Percentiles rank a stretch among this genome's conserved stretches.
These are phyloP conservation scores for Pipistrellus nathusii DNA, from an alignment of 2,797 vertebrate species.

Conservation along the genomic window DNA sequence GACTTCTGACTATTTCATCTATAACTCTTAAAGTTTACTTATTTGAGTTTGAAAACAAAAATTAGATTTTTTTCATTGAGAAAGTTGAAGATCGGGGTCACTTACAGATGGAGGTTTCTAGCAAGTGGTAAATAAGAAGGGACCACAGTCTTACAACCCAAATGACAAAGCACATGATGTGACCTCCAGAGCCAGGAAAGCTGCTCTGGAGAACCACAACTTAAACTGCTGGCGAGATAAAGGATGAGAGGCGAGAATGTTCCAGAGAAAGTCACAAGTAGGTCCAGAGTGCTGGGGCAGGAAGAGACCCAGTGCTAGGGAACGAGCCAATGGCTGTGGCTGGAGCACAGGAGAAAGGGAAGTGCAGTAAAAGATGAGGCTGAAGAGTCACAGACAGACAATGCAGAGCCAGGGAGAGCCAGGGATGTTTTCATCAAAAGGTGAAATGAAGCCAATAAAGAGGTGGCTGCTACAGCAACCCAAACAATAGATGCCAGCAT, in stretches of 20 bases:
- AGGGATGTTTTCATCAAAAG: background rate
- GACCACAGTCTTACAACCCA: background rate
- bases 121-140: background rate
- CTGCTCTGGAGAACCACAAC: background rate
- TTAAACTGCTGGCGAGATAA: background rate
- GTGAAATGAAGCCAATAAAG: background rate
- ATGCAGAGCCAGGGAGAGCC: accelerated
- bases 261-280: background rate
- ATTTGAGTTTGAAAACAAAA: background rate
- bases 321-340: background rate
- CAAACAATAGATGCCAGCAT: background rate
- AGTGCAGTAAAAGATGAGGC: accelerated
- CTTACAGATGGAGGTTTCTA: background rate
- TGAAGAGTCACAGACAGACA: background rate
- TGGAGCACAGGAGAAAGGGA: background rate
- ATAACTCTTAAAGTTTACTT: background rate
- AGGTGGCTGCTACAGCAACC: background rate
- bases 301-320: background rate
- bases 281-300: background rate
- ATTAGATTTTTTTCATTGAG: background rate
- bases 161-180: background rate
- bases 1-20: background rate
- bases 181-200: background rate
- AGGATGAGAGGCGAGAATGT: background rate
- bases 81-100: background rate